Conservation (phyloP, 2,113 vertebrate genomes). For the Elaphurus davidianus region DNA sequence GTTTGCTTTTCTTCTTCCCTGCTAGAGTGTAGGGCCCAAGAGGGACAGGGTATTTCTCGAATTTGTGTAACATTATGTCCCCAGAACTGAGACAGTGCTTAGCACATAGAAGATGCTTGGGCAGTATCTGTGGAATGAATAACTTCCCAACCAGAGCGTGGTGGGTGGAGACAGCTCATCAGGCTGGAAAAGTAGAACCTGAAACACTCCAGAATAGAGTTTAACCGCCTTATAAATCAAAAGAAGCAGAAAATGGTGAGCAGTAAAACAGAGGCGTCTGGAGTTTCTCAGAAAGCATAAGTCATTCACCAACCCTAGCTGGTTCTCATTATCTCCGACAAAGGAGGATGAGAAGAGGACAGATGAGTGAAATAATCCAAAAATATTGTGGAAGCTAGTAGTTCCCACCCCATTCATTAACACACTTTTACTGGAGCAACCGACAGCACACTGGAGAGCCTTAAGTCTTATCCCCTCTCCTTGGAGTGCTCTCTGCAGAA, state of each 20-base stretch:
- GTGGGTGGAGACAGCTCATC: background rate
- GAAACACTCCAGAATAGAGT: background rate
- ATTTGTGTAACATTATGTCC: background rate
- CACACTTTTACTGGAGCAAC: background rate
- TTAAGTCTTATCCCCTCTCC: background rate
- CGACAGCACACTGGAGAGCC: background rate
- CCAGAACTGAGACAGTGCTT: background rate
- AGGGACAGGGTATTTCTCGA: background rate
- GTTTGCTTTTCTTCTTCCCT: background rate
- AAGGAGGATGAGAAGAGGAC: background rate
- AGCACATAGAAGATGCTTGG: background rate
- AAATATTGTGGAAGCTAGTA: background rate
- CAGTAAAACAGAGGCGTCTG: conserved; percentile 9
- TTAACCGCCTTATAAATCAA: conserved; percentile 1
- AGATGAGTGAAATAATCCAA: background rate
- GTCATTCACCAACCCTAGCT: background rate
- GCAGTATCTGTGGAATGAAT: background rate
- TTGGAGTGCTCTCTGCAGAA: background rate
- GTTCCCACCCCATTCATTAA: background rate
- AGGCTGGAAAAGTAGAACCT: background rate
- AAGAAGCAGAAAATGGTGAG: background rate
- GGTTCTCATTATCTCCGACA: conserved; percentile 13
- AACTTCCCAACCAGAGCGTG: background rate
- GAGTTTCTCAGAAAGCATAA: conserved; percentile 17
- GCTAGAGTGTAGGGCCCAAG: background rate